phyloP scores from a whole-genome alignment of 2,113 vertebrate species.

The Tonatia bakeri region DNA sequence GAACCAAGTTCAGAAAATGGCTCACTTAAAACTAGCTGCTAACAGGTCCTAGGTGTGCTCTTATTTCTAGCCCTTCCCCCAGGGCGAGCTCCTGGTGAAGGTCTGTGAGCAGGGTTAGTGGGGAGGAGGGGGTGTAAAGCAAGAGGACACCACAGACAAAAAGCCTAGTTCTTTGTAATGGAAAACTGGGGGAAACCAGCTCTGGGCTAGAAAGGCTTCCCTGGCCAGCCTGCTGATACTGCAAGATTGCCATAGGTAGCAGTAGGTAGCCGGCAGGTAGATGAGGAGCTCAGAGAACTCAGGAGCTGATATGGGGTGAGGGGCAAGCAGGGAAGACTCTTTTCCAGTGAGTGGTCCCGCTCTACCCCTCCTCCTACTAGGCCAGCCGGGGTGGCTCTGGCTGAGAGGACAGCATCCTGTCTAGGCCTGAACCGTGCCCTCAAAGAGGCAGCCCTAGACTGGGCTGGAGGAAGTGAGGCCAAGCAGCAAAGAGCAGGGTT shows the following conservation, averaged over 20 bases:
- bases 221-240: background rate
- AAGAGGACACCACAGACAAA: background rate
- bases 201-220: background rate
- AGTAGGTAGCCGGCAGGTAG: background rate
- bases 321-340: background rate
- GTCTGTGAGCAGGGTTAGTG: background rate
- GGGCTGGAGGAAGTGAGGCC: background rate
- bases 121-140: background rate
- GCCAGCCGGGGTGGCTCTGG: background rate
- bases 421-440: background rate
- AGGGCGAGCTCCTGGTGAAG: background rate
- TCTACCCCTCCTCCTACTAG: background rate
- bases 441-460: background rate
- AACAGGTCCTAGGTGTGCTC: background rate
- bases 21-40: constrained; percentile 6
- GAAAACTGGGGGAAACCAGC: constrained; percentile 4
- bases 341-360: background rate
- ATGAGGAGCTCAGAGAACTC: background rate
- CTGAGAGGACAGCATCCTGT: background rate
- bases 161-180: background rate
- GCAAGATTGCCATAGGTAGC: background rate
- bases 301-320: background rate
- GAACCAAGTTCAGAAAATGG: background rate
- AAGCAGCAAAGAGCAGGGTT: background rate
- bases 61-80: background rate